phyloP scores from a whole-genome alignment of 2,113 vertebrate genomes.

The Malurus alboscapulatus region DNA sequence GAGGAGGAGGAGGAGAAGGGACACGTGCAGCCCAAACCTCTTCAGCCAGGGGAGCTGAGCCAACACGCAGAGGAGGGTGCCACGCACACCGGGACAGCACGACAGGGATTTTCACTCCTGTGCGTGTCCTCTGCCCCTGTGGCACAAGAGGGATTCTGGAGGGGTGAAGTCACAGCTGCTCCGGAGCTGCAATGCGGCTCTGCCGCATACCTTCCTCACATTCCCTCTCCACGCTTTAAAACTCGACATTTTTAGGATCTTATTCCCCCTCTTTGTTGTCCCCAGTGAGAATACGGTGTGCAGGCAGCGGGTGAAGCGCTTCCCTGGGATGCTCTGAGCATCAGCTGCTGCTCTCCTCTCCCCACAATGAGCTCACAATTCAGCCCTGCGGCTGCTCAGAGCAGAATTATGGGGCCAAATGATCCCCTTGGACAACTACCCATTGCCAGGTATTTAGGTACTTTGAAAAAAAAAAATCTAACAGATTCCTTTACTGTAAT shows the following conservation, averaged over 20 bases:
- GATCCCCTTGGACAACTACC: not conserved
- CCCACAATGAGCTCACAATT: not conserved
- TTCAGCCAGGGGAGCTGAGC: constrained; percentile 1
- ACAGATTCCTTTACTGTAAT: not conserved
- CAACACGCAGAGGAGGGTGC: constrained; percentile 46
- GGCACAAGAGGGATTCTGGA: constrained; percentile 55
- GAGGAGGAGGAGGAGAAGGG: not conserved
- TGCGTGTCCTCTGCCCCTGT: not conserved
- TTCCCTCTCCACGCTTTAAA: constrained; percentile 4
- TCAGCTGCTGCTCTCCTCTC: not conserved
- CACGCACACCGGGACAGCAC: not conserved
- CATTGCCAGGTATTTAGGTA: not conserved
- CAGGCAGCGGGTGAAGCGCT: not conserved
- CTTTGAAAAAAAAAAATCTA: not conserved
- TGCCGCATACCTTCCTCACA: constrained; percentile 20
- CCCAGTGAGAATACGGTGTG: not conserved
- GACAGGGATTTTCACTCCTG: constrained; percentile 32
- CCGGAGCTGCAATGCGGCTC: constrained; percentile 42
- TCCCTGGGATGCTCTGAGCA: not conserved
- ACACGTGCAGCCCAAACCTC: not conserved
- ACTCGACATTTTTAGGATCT: not conserved
- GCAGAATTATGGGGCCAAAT: not conserved
- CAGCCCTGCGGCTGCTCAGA: not conserved
- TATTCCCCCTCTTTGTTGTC: not conserved
- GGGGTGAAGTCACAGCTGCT: constrained; percentile 41